Conservation (phyloP, 1,140 invertebrate genomes). For the Lucilia sericata region DNA sequence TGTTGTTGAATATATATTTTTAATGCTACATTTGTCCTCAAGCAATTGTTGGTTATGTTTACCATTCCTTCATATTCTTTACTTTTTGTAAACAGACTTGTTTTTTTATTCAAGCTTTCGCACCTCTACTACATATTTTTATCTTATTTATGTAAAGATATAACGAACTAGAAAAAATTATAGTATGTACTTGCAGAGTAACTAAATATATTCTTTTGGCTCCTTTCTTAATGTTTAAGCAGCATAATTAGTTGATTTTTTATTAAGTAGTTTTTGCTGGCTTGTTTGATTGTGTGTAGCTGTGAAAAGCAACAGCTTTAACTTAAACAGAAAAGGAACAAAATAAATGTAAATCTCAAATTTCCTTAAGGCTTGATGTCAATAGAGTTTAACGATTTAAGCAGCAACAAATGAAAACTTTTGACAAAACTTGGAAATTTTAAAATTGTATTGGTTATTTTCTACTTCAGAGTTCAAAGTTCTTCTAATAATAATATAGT, state of each 20-base stretch:
- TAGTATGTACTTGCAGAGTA: background rate
- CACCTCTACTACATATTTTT: background rate
- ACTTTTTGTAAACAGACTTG: background rate
- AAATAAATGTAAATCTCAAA: background rate
- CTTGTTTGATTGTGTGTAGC: too few relatives aligned
- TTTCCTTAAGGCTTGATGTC: slow-evolving; percentile 16
- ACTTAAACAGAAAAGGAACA: background rate
- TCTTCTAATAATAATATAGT: too few relatives aligned
- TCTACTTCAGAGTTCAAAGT: too few relatives aligned
- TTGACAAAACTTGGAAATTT: too few relatives aligned
- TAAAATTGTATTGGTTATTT: too few relatives aligned
- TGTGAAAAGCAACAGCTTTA: slow-evolving; percentile 30
- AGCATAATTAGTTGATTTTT: slow-evolving; percentile 32
- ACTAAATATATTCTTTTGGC: background rate
- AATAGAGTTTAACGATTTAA: slow-evolving; percentile 2
- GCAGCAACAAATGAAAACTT: background rate
- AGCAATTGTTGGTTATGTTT: slow-evolving; percentile 7
- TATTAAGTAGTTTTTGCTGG: background rate
- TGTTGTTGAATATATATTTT: background rate
- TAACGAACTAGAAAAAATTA: background rate
- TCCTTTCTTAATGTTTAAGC: background rate
- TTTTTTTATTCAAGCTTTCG: background rate
- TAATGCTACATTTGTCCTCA: slow-evolving; percentile 31
- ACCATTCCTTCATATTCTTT: background rate
- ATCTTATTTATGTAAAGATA: background rate